A percentile compares a stretch with the other conserved stretches of the same genome.
Conservation (phyloP, 2,113 vertebrate species). For the Elephantulus edwardii region DNA sequence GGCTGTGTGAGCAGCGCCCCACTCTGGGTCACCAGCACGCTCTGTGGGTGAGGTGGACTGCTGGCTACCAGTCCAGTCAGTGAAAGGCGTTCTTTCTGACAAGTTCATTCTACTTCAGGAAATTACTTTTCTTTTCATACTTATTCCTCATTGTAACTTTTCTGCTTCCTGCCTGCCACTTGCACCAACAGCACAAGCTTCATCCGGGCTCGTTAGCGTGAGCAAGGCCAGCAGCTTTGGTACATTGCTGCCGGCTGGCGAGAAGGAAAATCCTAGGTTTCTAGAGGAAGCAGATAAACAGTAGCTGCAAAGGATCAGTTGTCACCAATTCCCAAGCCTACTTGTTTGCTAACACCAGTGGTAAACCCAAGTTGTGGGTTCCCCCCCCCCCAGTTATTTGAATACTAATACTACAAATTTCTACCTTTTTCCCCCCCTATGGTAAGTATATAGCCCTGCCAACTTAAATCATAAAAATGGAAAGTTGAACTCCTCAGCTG, state of each 20-base stretch:
- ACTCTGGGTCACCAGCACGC: neutral
- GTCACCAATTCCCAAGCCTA: neutral
- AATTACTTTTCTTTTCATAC: neutral
- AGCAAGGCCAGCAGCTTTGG: neutral
- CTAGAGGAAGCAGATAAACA: neutral
- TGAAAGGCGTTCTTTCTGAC: neutral
- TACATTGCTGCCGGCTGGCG: no score
- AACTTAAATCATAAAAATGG: neutral
- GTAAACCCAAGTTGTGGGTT: neutral
- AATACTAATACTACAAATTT: neutral
- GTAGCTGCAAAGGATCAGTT: neutral
- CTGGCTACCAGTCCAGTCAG: no score
- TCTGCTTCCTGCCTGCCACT: neutral
- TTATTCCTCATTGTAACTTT: no score
- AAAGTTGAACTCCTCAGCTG: neutral
- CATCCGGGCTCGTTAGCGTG: neutral
- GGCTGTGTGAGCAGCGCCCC: neutral
- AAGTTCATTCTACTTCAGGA: neutral
- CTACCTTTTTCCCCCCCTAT: neutral
- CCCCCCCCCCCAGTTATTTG: neutral
- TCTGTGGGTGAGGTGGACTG: neutral
- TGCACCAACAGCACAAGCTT: neutral
- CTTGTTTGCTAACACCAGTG: neutral
- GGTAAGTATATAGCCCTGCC: neutral
- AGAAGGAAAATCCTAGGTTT: neutral